These are phyloP conservation scores for Mastomys coucha DNA, from an alignment of 2,113 vertebrate genomes.

Conservation along the genomic window DNA sequence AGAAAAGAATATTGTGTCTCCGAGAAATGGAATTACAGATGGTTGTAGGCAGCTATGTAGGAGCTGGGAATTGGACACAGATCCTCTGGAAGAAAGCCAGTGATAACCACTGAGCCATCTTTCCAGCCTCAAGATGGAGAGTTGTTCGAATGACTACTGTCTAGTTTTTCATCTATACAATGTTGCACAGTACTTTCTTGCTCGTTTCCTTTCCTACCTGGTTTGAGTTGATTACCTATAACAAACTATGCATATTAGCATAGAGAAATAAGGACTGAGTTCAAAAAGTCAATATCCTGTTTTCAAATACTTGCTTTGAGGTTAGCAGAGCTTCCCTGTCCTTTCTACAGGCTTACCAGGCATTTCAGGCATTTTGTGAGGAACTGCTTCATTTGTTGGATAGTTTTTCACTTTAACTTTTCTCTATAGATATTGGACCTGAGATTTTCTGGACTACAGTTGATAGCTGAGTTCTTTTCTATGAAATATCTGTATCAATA, in stretches of 20 bases:
- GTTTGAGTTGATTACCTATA: conserved; percentile 56
- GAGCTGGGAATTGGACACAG: background rate
- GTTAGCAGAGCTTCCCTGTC: background rate
- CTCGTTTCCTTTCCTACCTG: background rate
- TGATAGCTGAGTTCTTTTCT: background rate
- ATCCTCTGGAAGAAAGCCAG: background rate
- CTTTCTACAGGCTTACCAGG: background rate
- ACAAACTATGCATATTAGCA: background rate
- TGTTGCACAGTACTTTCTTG: background rate
- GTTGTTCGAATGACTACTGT: conserved; percentile 27
- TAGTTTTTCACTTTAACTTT: conserved; percentile 21
- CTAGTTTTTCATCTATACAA: conserved; percentile 28
- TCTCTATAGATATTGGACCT: background rate
- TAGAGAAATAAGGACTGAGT: conserved; percentile 57
- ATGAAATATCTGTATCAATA: background rate
- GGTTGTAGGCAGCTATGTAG: background rate
- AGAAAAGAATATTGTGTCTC: background rate
- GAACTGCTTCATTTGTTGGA: background rate
- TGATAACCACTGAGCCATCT: no score
- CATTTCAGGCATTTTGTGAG: background rate
- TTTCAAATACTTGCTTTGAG: background rate
- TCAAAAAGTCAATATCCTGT: background rate
- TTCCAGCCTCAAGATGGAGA: background rate
- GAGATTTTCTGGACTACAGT: background rate
- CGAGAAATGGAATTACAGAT: background rate